Percentiles rank a stretch among this genome's conserved stretches.
Evolutionary conservation across 2,797 vertebrate species (phyloP).

Genomic region (Sebastolobus alascanus): DNA sequence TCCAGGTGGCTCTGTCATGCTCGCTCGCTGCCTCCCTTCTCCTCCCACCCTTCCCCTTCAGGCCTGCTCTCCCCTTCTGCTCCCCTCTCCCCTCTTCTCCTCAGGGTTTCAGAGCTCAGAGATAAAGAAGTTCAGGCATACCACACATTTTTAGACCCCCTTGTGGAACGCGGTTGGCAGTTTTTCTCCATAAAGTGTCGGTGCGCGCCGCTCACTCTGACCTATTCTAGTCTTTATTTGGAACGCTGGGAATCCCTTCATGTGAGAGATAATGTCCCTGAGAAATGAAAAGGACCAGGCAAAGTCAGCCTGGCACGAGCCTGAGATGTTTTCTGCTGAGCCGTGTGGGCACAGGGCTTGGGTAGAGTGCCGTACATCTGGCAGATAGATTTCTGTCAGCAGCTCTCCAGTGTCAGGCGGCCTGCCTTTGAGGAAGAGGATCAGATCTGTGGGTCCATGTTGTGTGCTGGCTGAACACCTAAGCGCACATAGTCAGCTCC

Average conservation of each 20-base stretch:
- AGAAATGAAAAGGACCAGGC: constrained; percentile 73
- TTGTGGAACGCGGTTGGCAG: constrained; percentile 77
- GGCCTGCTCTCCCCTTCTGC: constrained; percentile 50
- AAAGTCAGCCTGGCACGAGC: constrained; percentile 69
- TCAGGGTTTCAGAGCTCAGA: constrained; percentile 74
- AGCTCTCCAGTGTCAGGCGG: constrained; percentile 85
- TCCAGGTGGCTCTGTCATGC: constrained; percentile 86
- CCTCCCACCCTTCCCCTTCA: constrained; percentile 53
- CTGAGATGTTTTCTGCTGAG: constrained; percentile 83
- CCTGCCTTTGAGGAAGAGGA: constrained; percentile 87
- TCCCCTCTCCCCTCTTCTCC: constrained; percentile 51
- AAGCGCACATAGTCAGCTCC: constrained; percentile 86
- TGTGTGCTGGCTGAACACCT: constrained; percentile 90
- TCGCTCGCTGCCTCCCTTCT: constrained; percentile 71
- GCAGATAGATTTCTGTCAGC: constrained; percentile 88
- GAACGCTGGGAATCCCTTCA: constrained; percentile 64
- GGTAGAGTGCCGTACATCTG: constrained; percentile 83
- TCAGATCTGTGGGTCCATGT: constrained; percentile 95
- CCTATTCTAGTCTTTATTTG: constrained; percentile 46
- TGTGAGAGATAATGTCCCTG: constrained; percentile 72
- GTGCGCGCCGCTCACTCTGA: constrained; percentile 51
- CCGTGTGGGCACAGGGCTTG: constrained; percentile 77
- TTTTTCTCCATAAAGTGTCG: constrained; percentile 47
- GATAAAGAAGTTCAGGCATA: constrained; percentile 86
- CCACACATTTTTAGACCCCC: constrained; percentile 85